These are phyloP conservation scores for Diachrysia chrysitis DNA, from an alignment of 2,888 invertebrate genomes.

Conservation along the genomic window DNA sequence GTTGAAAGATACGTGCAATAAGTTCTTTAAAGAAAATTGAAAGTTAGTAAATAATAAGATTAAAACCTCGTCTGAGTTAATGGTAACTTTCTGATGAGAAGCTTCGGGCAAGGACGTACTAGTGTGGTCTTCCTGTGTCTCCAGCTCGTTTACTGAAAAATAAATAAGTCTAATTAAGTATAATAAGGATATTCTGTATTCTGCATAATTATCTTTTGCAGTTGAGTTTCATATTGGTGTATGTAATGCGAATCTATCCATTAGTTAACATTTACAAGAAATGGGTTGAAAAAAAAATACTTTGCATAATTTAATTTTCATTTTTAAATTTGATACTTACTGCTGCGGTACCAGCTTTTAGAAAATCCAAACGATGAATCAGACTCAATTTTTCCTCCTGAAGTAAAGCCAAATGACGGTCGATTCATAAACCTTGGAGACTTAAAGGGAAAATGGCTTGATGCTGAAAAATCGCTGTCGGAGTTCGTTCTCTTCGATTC, in stretches of 20 bases:
- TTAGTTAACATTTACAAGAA: background rate
- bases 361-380: constrained; percentile 81
- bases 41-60: constrained; percentile 62
- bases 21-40: constrained; percentile 19
- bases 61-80: constrained; percentile 75
- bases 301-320: background rate
- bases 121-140: constrained; percentile 76
- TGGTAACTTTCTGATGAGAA: constrained; percentile 71
- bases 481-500: constrained; percentile 75
- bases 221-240: too few relatives aligned
- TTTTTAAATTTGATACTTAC: constrained; percentile 70
- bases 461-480: constrained; percentile 67
- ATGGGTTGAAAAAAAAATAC: background rate
- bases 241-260: too few relatives aligned
- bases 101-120: constrained; percentile 82
- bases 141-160: constrained; percentile 90
- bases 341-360: constrained; percentile 84
- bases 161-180: background rate
- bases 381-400: constrained; percentile 75
- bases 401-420: constrained; percentile 87
- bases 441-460: constrained; percentile 78
- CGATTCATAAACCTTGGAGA: constrained; percentile 89
- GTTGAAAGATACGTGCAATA: background rate
- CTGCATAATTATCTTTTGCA: too few relatives aligned
- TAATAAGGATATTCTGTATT: too few relatives aligned